Evolutionary conservation across 2,888 invertebrate genomes (phyloP), one percentile per base, ranked within the genome.

Genomic region (Calameuta filiformis): DNA sequence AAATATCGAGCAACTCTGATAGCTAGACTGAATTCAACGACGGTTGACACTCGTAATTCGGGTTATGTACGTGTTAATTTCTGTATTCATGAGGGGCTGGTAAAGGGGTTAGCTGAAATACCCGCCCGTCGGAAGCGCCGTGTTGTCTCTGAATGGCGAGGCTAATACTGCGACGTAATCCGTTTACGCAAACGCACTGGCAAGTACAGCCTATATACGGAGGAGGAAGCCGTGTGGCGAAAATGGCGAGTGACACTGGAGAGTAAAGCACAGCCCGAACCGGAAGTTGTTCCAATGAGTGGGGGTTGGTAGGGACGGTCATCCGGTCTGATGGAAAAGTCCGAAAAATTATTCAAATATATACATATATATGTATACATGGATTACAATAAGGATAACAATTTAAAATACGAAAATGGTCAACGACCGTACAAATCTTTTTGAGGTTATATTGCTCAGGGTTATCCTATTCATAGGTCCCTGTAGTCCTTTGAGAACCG

Each of bases 141-240:
- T 78, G 83, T 79, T 80, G 79, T 84, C 81, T 85, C 85, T 91
- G 91, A 91, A 91, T 91, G 90, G 91, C 90, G 89, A 84, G 88
- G 89, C 91, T 91, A 91, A 91, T 91, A 89, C 88, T 88, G 85
- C 88, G 83, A 85, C 83, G 87, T 90, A 91, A 91, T 91, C 85
- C 87, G 86, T 83, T 91, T 91, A 90, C 82, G 83, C 71, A 80
- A 76, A 75, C 77, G 77, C 73, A 34, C 71, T 33, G 40, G 71
- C 33, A 71, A 71, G 71, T 71, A 30, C 4, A 34, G 71, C 31
- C 71, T 56, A 23, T 56, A 56, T 23, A 56, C 40, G 40, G 23
- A 56, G 40, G 40, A 56, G 40, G 40, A 56, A 56, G 6, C 40
- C 23, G 37, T 56, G 40, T 23, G 40, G 23, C 23, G 23, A 56